These are phyloP conservation scores for Dendrocopos noguchii DNA, from an alignment of 2,113 vertebrate genomes.

Conservation along the genomic window DNA sequence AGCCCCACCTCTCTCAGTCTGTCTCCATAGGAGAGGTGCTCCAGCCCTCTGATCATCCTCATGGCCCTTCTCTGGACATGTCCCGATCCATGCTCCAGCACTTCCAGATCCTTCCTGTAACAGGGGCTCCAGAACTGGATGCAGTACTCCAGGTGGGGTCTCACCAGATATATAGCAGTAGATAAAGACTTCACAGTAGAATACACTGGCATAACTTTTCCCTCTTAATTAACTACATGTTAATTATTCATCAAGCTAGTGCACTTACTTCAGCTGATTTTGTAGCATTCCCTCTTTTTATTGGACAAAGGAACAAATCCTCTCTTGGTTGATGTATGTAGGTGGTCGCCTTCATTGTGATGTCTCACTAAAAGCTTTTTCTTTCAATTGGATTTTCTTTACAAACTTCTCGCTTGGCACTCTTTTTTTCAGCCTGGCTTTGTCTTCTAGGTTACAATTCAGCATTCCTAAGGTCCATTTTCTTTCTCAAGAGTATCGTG, in stretches of 20 bases:
- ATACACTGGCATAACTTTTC: constrained; percentile 34
- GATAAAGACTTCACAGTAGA: constrained; percentile 9
- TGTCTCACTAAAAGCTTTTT: background rate
- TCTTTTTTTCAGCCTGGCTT: background rate
- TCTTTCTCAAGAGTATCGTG: background rate
- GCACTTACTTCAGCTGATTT: constrained; percentile 5
- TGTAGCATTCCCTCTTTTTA: background rate
- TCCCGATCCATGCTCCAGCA: too few species aligned
- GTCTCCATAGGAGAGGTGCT: too few species aligned
- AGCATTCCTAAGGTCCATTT: background rate
- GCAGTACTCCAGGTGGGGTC: too few species aligned
- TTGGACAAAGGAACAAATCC: background rate
- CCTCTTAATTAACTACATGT: constrained; percentile 23
- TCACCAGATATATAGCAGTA: background rate
- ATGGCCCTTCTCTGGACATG: too few species aligned
- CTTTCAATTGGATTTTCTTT: background rate
- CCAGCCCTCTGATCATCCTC: too few species aligned
- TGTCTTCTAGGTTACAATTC: background rate
- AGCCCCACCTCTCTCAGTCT: too few species aligned
- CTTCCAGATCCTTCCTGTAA: too few species aligned
- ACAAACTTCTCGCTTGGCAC: background rate
- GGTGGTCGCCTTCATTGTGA: background rate
- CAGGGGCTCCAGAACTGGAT: too few species aligned
- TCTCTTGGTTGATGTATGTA: background rate
- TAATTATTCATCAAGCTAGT: constrained; percentile 25